phyloP scores from a whole-genome alignment of 2,797 vertebrate genomes.

The Onychomys leucogaster region DNA sequence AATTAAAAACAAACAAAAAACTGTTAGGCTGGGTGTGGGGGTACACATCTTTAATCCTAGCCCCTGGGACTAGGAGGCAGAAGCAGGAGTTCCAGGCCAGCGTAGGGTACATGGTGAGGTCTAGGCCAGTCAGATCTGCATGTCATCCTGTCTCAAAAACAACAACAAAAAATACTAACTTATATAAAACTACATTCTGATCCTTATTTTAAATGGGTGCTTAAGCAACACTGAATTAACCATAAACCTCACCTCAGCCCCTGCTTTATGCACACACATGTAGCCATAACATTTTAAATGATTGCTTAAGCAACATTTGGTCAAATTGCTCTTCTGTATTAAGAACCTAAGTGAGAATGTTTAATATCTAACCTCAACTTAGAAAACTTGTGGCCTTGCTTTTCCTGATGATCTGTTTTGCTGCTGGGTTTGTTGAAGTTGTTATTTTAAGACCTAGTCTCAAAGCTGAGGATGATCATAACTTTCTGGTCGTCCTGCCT shows the following conservation, averaged over 20 bases:
- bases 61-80: not conserved
- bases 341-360: conserved; percentile 6
- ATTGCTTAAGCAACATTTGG: not conserved
- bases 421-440: not conserved
- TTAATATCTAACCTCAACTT: conserved; percentile 29
- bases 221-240: not conserved
- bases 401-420: not conserved
- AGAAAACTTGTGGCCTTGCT: not conserved
- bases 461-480: not conserved
- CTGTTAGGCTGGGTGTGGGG: not conserved
- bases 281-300: not conserved
- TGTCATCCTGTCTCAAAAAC: not conserved
- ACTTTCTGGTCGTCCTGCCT: not conserved
- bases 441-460: not conserved
- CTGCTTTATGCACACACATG: not conserved
- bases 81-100: not conserved
- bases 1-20: not conserved
- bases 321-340: conserved; percentile 14
- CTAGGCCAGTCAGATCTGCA: not conserved
- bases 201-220: conserved; percentile 9
- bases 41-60: not conserved
- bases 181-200: not conserved
- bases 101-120: not conserved
- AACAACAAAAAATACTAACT: not conserved
- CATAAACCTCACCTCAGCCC: not conserved